Conservation (phyloP, 2,113 vertebrate species). For the Gavia stellata region DNA sequence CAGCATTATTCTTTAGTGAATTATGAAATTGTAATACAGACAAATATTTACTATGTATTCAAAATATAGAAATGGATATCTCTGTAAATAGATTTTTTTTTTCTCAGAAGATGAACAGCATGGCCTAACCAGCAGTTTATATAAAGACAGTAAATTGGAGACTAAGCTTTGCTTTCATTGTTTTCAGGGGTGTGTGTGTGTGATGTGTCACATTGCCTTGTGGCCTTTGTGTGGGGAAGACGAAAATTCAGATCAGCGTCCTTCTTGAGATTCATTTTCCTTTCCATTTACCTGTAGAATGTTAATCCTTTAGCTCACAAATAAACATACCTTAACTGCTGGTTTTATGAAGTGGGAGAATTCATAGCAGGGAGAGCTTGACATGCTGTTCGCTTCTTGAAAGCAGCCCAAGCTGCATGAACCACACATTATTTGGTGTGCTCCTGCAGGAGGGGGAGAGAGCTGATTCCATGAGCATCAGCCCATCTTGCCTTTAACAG, state of each 20-base stretch:
- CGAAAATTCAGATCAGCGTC: neutral
- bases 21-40: neutral
- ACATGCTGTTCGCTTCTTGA: neutral
- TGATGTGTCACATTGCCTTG: neutral
- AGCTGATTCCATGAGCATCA: neutral
- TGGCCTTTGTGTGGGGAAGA: neutral
- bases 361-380: neutral
- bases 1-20: neutral
- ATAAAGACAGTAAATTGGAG: neutral
- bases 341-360: neutral
- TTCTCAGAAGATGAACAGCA: neutral
- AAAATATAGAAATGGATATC: neutral
- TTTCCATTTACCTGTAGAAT: neutral
- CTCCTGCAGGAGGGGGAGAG: neutral
- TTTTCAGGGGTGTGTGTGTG: neutral
- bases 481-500: neutral
- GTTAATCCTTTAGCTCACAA: neutral
- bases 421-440: neutral
- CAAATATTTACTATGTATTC: neutral
- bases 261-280: neutral
- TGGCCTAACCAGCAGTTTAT: neutral
- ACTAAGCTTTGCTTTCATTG: neutral
- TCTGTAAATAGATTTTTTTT: neutral
- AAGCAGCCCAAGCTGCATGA: neutral
- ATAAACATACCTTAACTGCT: neutral